phyloP scores from a whole-genome alignment of 2,888 invertebrate genomes.

The Sinopyrophorus schimmeli region DNA sequence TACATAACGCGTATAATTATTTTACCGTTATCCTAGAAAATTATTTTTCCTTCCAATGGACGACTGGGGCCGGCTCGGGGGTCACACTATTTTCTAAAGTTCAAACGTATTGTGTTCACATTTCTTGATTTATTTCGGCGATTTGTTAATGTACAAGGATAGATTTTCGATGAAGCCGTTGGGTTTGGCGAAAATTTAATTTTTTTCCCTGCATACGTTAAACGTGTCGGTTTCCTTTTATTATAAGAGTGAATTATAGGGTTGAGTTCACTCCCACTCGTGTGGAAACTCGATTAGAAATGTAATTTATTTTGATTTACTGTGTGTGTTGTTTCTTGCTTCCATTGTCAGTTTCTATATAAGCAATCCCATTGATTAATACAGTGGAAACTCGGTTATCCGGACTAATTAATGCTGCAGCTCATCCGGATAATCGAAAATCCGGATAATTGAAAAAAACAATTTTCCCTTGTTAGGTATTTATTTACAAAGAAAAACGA shows the following conservation, averaged over 20 bases:
- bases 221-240: conserved; percentile 10
- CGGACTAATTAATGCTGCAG: too few relatives aligned
- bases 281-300: conserved; percentile 27
- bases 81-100: too few relatives aligned
- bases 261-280: conserved; percentile 23
- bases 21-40: background rate
- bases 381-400: too few relatives aligned
- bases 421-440: too few relatives aligned
- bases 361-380: conserved; percentile 10
- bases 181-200: background rate
- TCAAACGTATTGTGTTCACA: conserved; percentile 9
- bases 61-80: conserved; percentile 9
- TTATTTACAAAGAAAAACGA: too few relatives aligned
- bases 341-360: conserved; percentile 17
- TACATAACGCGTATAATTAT: conserved; percentile 1
- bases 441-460: too few relatives aligned
- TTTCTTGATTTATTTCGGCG: conserved; percentile 6
- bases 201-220: conserved; percentile 7
- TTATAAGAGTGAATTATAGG: conserved; percentile 17
- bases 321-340: conserved; percentile 21
- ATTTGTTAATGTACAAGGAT: background rate
- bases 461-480: too few relatives aligned
- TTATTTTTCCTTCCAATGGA: conserved; percentile 3
- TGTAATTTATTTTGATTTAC: conserved; percentile 28
- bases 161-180: background rate